A percentile compares a stretch with the other conserved stretches of the same genome.
Conservation (phyloP, 2,797 vertebrate species). For the Cryptoprocta ferox region DNA sequence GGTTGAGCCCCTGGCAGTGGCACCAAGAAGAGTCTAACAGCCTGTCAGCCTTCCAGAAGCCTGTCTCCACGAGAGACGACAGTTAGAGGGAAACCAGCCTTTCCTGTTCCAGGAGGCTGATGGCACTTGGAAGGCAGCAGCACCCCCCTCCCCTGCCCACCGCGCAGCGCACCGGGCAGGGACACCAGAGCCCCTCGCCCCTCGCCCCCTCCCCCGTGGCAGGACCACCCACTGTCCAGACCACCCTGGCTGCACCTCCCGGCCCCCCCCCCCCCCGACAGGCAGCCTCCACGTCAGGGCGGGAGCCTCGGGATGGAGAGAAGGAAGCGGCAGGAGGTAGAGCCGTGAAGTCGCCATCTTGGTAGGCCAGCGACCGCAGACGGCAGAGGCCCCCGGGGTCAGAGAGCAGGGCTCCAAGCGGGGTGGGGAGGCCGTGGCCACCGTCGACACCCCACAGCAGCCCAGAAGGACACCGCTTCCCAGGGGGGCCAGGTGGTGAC, state of each 20-base stretch:
- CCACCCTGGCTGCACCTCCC: slow-evolving; percentile 41
- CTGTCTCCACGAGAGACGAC: slow-evolving; percentile 52
- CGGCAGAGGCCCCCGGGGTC: fast-evolving
- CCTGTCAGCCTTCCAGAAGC: slow-evolving; percentile 74
- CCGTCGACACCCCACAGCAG: not conserved
- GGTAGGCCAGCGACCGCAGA: not conserved
- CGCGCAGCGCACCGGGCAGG: slow-evolving; percentile 14
- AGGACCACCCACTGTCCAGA: slow-evolving; percentile 71
- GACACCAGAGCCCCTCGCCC: not conserved
- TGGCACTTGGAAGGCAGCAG: slow-evolving; percentile 35
- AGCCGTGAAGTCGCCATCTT: not conserved
- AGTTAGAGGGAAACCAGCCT: slow-evolving; percentile 67
- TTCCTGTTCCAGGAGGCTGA: slow-evolving; percentile 68
- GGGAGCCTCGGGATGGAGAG: not conserved
- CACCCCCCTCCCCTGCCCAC: not conserved
- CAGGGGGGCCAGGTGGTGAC: not conserved
- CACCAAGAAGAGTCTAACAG: slow-evolving; percentile 56
- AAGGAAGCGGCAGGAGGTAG: not conserved
- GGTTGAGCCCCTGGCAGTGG: slow-evolving; percentile 63
- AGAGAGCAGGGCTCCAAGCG: fast-evolving
- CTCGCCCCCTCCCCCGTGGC: fast-evolving
- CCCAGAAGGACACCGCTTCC: fast-evolving
- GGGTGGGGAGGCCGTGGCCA: not conserved
- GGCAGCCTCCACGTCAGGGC: not conserved
- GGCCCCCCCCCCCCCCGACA: not conserved